Evolutionary conservation across 2,888 invertebrate genomes (phyloP).

Genomic region (Creontiades dilutus): DNA sequence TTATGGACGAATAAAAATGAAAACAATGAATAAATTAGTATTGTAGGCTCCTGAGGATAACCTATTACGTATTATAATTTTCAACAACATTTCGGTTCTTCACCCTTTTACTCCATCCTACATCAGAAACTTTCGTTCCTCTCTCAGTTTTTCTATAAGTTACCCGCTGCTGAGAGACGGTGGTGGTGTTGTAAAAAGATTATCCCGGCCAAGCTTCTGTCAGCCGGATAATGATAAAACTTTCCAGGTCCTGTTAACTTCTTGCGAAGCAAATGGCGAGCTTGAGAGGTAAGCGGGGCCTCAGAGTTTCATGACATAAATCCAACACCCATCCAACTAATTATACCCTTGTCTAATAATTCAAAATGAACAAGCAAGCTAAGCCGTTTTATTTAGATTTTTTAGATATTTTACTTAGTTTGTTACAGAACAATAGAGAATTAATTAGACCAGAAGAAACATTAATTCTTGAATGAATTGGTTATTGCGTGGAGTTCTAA

Average conservation of each 20-base stretch:
- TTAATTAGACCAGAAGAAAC: too few species aligned
- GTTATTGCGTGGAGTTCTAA: too few species aligned
- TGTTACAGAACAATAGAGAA: background rate
- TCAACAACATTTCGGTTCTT: too few species aligned
- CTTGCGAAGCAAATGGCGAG: slow-evolving; percentile 41
- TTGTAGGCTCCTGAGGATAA: too few species aligned
- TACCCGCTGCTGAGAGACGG: background rate
- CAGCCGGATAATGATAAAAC: slow-evolving; percentile 43
- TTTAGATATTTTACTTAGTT: slow-evolving; percentile 21
- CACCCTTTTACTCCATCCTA: background rate
- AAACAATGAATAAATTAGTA: too few species aligned
- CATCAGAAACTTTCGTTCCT: slow-evolving; percentile 3
- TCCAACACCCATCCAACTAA: slow-evolving; percentile 46
- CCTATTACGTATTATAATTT: too few species aligned
- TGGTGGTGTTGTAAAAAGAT: slow-evolving; percentile 10
- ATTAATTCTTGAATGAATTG: too few species aligned
- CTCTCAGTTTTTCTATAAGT: background rate
- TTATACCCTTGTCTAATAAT: slow-evolving; percentile 44
- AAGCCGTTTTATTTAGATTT: background rate
- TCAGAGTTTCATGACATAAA: slow-evolving; percentile 37
- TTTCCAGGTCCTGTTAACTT: slow-evolving; percentile 51
- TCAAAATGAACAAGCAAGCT: slow-evolving; percentile 27
- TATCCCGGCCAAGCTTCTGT: background rate
- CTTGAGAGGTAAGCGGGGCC: background rate
- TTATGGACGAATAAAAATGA: too few species aligned